These are phyloP conservation scores for Menura novaehollandiae DNA, from an alignment of 2,113 vertebrate species.

Conservation along the genomic window DNA sequence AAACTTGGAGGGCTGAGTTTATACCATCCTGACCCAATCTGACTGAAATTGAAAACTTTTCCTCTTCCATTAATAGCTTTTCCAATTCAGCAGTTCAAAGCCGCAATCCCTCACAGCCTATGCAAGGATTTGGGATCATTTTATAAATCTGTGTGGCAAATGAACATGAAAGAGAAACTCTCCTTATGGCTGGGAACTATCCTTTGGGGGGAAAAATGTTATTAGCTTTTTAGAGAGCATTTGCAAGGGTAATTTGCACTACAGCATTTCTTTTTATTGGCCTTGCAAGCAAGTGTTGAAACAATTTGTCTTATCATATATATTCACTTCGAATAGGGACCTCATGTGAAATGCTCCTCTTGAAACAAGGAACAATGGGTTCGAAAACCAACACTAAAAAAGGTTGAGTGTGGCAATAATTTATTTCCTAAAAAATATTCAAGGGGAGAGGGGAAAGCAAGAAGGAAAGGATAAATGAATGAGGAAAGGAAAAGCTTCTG, in stretches of 20 bases:
- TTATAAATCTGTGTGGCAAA: conserved; percentile 56
- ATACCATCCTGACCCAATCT: conserved; percentile 41
- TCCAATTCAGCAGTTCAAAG: conserved; percentile 49
- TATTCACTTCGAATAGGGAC: conserved; percentile 6
- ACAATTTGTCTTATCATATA: conserved; percentile 27
- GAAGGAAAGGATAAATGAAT: conserved; percentile 7
- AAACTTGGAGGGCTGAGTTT: conserved; percentile 25
- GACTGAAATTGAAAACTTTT: conserved; percentile 43
- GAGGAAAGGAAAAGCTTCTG: conserved; percentile 22
- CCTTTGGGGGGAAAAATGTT: conserved; percentile 26
- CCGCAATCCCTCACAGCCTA: conserved; percentile 30
- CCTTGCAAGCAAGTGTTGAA: conserved; percentile 37
- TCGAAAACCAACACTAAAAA: neutral
- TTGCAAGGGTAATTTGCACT: conserved; percentile 57
- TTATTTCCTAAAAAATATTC: neutral
- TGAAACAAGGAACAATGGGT: conserved; percentile 14
- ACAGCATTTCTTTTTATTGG: conserved; percentile 41
- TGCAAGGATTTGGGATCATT: conserved; percentile 57
- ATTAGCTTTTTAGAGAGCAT: conserved; percentile 57
- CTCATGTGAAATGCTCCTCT: conserved; percentile 6
- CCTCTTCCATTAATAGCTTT: conserved; percentile 39
- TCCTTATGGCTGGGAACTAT: conserved; percentile 25
- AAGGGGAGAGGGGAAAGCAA: neutral
- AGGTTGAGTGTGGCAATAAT: neutral
- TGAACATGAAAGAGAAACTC: conserved; percentile 29